A percentile compares a stretch with the other conserved stretches of the same genome.
Conservation (phyloP, 2,113 vertebrate species). For the Columba livia region DNA sequence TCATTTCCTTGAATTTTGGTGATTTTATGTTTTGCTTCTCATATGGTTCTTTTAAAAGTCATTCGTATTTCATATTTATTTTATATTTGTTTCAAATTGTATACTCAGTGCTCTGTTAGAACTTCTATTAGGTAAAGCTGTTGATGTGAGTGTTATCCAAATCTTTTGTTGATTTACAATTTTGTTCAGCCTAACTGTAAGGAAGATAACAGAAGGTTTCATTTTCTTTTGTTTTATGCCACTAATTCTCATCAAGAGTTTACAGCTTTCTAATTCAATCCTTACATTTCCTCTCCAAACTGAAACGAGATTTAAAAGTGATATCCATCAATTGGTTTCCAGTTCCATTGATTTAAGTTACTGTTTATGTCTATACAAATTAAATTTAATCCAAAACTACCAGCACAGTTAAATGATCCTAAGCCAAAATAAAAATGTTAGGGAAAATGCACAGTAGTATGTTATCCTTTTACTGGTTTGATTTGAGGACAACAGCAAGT, state of each 20-base stretch:
- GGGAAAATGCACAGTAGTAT: slow-evolving; percentile 16
- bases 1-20: slow-evolving; percentile 68
- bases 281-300: slow-evolving; percentile 22
- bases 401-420: slow-evolving; percentile 35
- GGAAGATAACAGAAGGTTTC: slow-evolving; percentile 45
- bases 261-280: slow-evolving; percentile 43
- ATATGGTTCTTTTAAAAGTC: slow-evolving; percentile 74
- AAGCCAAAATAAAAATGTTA: slow-evolving; percentile 31
- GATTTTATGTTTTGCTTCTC: slow-evolving; percentile 70
- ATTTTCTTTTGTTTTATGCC: slow-evolving; percentile 50
- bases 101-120: slow-evolving; percentile 61
- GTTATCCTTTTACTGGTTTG: neutral
- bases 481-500: neutral
- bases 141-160: slow-evolving; percentile 47
- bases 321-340: slow-evolving; percentile 24
- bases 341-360: slow-evolving; percentile 28
- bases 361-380: slow-evolving; percentile 52
- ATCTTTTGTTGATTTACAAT: slow-evolving; percentile 63
- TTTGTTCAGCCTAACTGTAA: slow-evolving; percentile 55
- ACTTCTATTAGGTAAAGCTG: slow-evolving; percentile 74
- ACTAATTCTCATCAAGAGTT: slow-evolving; percentile 51
- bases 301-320: slow-evolving; percentile 18
- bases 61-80: slow-evolving; percentile 75
- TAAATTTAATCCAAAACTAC: slow-evolving; percentile 55
- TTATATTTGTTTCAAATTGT: slow-evolving; percentile 70